Conservation (phyloP, 2,113 vertebrate genomes). For the Urocynchramus pylzowi region DNA sequence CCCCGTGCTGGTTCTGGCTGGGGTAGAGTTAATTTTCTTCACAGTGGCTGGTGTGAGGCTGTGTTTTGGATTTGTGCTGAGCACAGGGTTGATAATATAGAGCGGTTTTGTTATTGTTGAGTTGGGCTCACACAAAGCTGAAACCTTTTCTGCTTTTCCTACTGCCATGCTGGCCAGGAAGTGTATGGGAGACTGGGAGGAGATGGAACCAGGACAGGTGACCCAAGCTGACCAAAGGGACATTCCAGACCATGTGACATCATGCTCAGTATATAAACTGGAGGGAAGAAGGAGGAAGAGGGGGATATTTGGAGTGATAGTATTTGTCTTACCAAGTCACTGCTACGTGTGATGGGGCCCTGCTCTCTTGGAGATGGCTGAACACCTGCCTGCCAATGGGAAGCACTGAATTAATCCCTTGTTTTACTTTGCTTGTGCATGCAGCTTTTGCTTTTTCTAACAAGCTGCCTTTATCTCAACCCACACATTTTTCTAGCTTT, state of each 20-base stretch:
- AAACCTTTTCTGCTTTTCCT: neutral
- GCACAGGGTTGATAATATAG: neutral
- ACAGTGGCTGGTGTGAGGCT: neutral
- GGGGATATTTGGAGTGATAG: neutral
- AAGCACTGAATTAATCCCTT: neutral
- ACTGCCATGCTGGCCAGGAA: neutral
- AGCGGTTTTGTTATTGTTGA: neutral
- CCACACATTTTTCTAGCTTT: neutral
- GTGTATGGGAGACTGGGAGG: neutral
- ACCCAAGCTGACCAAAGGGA: neutral
- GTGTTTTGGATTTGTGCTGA: neutral
- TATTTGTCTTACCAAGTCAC: neutral
- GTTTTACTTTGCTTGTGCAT: neutral
- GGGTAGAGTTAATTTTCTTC: neutral
- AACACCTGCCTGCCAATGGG: neutral
- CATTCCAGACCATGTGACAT: neutral
- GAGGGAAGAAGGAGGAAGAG: neutral
- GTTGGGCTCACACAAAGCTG: neutral
- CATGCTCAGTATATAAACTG: neutral
- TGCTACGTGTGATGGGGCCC: rapidly evolving
- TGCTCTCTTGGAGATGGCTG: neutral
- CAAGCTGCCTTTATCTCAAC: neutral
- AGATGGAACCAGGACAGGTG: neutral
- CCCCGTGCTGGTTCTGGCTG: neutral
- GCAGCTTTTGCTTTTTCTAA: neutral